Percentiles rank a stretch among this genome's conserved stretches.
Evolutionary conservation across 2,113 vertebrate genomes (phyloP).

Genomic region (Pygoscelis adeliae): DNA sequence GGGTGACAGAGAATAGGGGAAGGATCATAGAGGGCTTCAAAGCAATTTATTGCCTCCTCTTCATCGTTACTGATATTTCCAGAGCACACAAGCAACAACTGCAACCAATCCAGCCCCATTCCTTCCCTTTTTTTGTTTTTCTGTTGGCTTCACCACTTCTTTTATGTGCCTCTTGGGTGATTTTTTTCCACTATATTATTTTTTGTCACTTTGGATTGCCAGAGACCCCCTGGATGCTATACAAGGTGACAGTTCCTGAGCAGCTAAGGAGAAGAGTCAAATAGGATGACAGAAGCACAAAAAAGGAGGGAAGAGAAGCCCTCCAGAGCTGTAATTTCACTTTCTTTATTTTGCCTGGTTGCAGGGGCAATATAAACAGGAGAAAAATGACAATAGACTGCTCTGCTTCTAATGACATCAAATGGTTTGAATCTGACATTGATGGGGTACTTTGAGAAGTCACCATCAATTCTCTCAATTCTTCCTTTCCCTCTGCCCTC

Average conservation of each 20-base stretch:
- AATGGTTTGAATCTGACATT: not conserved
- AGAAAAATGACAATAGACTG: not conserved
- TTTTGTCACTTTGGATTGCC: conserved; percentile 24
- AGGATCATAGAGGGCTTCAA: conserved; percentile 34
- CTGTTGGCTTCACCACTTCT: not conserved
- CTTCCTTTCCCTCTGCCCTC: not conserved
- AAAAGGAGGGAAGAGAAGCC: not conserved
- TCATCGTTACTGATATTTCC: conserved; percentile 20
- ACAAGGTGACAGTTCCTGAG: not conserved
- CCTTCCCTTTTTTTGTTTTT: not conserved
- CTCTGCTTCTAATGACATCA: not conserved
- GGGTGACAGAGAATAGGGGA: conserved; percentile 29
- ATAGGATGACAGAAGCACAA: not conserved
- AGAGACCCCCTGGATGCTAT: not conserved
- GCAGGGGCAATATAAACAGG: not conserved
- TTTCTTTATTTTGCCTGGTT: conserved; percentile 11
- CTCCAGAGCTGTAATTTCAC: conserved; percentile 21
- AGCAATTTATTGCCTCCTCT: conserved; percentile 38
- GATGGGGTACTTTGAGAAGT: not conserved
- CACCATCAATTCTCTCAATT: not conserved
- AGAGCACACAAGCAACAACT: not conserved
- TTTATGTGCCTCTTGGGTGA: not conserved
- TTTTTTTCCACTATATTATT: not conserved
- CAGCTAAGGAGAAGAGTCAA: conserved; percentile 6
- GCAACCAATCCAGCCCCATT: not conserved